A percentile compares a stretch with the other conserved stretches of the same genome.
Evolutionary conservation across 2,113 vertebrate genomes (phyloP).

Genomic region (Gymnogyps californianus): DNA sequence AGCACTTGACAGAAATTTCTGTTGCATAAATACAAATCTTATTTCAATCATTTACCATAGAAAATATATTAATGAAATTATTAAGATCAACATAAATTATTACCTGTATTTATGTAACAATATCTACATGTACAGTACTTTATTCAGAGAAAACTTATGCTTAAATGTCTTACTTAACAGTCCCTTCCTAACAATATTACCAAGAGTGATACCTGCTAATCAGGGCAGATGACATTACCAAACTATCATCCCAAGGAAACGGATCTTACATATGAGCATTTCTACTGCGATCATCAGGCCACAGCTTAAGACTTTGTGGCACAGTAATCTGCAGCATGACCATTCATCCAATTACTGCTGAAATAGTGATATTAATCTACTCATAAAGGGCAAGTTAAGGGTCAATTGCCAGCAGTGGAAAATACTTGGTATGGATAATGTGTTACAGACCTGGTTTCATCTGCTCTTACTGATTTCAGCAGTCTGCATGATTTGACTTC

Average conservation of each 20-base stretch:
- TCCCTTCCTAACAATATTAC: neutral
- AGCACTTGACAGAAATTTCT: neutral
- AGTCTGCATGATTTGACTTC: neutral
- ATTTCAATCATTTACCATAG: neutral
- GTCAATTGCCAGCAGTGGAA: neutral
- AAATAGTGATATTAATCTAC: neutral
- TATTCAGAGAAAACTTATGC: neutral
- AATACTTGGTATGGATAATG: neutral
- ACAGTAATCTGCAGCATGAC: neutral
- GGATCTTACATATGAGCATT: neutral
- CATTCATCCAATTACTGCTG: neutral
- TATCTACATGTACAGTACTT: neutral
- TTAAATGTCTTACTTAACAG: neutral
- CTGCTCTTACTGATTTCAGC: neutral
- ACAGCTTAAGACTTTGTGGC: neutral
- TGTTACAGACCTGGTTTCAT: neutral
- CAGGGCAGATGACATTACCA: neutral
- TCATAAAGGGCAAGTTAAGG: neutral
- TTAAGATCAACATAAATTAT: neutral
- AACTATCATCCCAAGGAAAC: neutral
- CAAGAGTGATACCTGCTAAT: neutral
- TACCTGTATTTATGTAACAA: neutral
- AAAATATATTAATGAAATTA: neutral
- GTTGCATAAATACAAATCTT: neutral
- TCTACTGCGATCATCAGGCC: neutral